Conservation (phyloP, 2,113 vertebrate genomes). For the Saguinus imperator region DNA sequence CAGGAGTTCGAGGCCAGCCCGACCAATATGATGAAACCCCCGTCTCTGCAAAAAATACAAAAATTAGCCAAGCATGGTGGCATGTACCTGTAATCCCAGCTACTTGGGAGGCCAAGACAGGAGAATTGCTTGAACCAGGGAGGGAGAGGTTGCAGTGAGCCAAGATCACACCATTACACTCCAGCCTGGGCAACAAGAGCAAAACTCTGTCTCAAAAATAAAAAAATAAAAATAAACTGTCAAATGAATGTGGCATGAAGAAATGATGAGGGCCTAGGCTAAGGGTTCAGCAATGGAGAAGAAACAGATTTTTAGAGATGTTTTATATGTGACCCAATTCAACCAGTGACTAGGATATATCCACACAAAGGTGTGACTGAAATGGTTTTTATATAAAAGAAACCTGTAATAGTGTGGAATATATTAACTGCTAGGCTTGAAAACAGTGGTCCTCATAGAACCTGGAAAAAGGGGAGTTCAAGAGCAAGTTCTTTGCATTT, state of each 20-base stretch:
- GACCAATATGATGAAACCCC: too few relatives aligned
- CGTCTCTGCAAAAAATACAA: too few relatives aligned
- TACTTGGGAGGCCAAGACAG: too few relatives aligned
- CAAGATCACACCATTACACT: too few relatives aligned
- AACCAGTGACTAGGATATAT: background rate
- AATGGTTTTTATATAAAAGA: slow-evolving; percentile 39
- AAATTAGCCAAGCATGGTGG: too few relatives aligned
- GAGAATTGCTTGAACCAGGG: too few relatives aligned
- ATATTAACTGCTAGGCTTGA: background rate
- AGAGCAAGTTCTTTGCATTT: background rate
- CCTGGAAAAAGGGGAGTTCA: background rate
- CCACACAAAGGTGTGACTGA: background rate
- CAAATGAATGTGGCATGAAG: background rate
- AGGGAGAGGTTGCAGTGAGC: too few relatives aligned
- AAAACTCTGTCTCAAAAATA: too few relatives aligned
- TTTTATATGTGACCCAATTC: slow-evolving; percentile 33
- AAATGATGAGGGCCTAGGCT: background rate
- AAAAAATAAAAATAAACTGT: background rate
- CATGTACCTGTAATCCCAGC: too few relatives aligned
- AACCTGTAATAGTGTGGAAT: background rate
- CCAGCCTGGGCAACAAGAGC: too few relatives aligned
- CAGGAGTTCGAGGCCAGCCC: too few relatives aligned
- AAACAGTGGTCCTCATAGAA: background rate
- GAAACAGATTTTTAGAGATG: slow-evolving; percentile 39
- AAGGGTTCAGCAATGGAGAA: background rate